Evolutionary conservation across 2,113 vertebrate species (phyloP), one percentile per base, ranked within the genome.

Genomic region (Andinoacara biseriatus): DNA sequence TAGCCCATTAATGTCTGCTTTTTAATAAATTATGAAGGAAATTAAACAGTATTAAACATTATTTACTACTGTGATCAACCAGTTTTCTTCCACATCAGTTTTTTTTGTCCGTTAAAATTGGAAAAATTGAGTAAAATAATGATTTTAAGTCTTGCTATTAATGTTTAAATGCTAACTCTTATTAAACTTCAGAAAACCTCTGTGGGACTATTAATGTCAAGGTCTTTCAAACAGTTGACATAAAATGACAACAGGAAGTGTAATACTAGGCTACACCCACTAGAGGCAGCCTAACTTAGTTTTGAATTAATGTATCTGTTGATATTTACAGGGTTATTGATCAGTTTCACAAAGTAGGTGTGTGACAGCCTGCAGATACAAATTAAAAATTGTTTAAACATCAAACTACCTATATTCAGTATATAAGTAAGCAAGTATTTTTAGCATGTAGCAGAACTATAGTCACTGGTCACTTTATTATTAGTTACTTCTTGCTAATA

Each of bases 101-200:
- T 49, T 49, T 29, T 29, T 20, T 49, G 11, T 31, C 0, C 1
- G 20, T 52, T 69, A 1, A 69, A 52, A 6, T 67, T 9, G 2
- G 3, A 3, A 69, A 69, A 49, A 49, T 20, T 49, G 1, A 69
- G 22, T 0, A 52, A 9, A 24, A 4, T 69, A 3, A 46, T 69
- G 24, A 52, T 69, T 29, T 0, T 13, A 5, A 29, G 40, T 7
- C 26, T 46, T 49, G 0, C 29, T 67, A 26, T 43, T 24, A 65
- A 67, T 67, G 22, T 0, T 29, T 18, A 0, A 11, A 67, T 1
- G 17, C 43, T 0, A 52, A 69, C 15, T 69, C 11, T 15, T 33
- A 24, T 26, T 26, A 69, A 69, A 69, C 18, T 20, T 24, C 24
- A 46, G 4, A 10, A 69, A 69, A 49, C 10, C 20, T 69, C 43